Base-by-base conservation (phyloP, 2,797 vertebrate genomes). In the Thripadectes ignobilis region DNA sequence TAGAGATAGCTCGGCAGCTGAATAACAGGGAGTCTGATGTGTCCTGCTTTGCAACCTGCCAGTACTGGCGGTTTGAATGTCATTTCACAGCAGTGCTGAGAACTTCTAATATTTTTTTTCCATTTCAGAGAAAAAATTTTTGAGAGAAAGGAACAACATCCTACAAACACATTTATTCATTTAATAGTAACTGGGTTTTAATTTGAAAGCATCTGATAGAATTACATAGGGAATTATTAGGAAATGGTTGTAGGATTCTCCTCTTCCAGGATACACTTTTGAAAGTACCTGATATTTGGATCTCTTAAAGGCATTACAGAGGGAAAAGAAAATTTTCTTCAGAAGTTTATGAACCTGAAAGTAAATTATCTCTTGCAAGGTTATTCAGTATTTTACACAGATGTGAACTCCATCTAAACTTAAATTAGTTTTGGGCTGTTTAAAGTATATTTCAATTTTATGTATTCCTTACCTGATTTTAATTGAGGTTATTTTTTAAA, bases 401-500 rank as follows among this genome's bases (percentile, higher is more conserved):
- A 79, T 86, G 39, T 87, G 77, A 88, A 59, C 36, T 92, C 51
- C 38, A 32, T 85, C 69, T 81, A 81, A 95, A 91, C 61, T 93
- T 89, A 77, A 76, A 91, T 88, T 91, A 88, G 63, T 88, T 89
- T 92, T 3, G 27, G 14, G 7, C 62, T 74, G 43, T 80, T 96
- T 72, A 81, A 90, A 72, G 27, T 39, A 52, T 57, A 39, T 73
- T 86, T 67, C 84, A 68, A 5, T 84, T 90, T 89, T 92, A 84
- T 95, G 55, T 41, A 46, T 84, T 49, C 59, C 73, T 63, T 89
- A 73, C 55, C 59, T 85, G 62, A 78, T 94, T 88, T 93, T 93
- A 88, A 75, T 71, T 86, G 55, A 73, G 39, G 45, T 73, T 86
- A 57, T 92, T 92, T 94, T 88, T 93, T 74, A 61, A 88, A 69